These are phyloP conservation scores for Typhlichthys subterraneus DNA, from an alignment of 2,797 vertebrate genomes.

Conservation along the genomic window DNA sequence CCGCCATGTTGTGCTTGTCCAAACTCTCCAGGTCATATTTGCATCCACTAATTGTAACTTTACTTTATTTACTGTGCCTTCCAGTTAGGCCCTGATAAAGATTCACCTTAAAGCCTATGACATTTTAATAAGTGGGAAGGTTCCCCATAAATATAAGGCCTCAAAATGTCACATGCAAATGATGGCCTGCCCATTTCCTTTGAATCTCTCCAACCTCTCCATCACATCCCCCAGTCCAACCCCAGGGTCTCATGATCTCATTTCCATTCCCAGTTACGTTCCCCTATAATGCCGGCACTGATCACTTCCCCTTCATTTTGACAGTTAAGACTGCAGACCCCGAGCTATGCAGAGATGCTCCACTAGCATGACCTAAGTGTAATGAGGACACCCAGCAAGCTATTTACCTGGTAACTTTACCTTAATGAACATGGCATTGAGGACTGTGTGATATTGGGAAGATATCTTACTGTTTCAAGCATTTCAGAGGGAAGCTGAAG, in stretches of 20 bases:
- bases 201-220: background rate
- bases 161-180: constrained; percentile 35
- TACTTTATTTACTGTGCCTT: too few relatives aligned
- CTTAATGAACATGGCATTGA: constrained; percentile 11
- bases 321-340: constrained; percentile 1
- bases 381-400: background rate
- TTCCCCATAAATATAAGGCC: constrained; percentile 4
- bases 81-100: background rate
- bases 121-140: constrained; percentile 5
- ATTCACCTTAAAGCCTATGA: constrained; percentile 10
- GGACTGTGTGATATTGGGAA: background rate
- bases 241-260: constrained; percentile 17
- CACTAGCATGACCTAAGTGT: constrained; percentile 10
- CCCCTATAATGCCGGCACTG: background rate
- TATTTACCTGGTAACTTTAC: constrained; percentile 1
- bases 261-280: constrained; percentile 18
- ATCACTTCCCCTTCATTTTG: background rate
- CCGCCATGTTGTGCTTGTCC: too few relatives aligned
- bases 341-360: background rate
- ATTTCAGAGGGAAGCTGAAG: background rate
- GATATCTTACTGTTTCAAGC: background rate
- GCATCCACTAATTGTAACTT: background rate
- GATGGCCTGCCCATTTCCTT: background rate
- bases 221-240: background rate
- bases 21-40: background rate